These are phyloP conservation scores for Sceloporus tristichus DNA, from an alignment of 2,113 vertebrate genomes.

Conservation along the genomic window DNA sequence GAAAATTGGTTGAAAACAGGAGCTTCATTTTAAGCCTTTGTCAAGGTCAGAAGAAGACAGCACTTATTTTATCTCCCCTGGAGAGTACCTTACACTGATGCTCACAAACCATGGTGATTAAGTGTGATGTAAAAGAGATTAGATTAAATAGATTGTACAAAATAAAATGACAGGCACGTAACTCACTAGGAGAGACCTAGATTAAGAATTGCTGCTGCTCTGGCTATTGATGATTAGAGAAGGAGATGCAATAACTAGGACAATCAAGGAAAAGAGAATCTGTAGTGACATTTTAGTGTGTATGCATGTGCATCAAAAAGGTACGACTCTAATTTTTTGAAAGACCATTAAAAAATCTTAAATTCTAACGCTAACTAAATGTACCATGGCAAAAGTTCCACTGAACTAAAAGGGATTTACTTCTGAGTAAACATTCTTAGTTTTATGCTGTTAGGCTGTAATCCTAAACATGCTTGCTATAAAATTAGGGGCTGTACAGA, in stretches of 20 bases:
- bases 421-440: background rate
- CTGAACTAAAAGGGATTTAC: background rate
- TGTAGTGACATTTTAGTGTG: background rate
- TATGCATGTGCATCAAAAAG: background rate
- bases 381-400: background rate
- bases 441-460: background rate
- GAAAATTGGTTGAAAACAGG: conserved; percentile 28
- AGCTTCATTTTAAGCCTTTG: conserved; percentile 32
- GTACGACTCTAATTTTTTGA: background rate
- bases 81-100: conserved; percentile 26
- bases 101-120: conserved; percentile 25
- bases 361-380: background rate
- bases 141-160: conserved; percentile 30
- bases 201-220: background rate
- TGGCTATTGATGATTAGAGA: conserved; percentile 10
- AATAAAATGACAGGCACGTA: conserved; percentile 22
- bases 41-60: conserved; percentile 31
- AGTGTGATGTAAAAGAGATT: conserved; percentile 29
- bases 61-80: conserved; percentile 12
- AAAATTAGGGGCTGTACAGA: too few relatives aligned
- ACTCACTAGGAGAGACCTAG: background rate
- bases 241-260: conserved; percentile 8
- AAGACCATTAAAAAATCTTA: background rate
- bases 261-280: conserved; percentile 10
- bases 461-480: background rate